Conservation (phyloP, 2,113 vertebrate genomes). For the Grammomys dolichurus region DNA sequence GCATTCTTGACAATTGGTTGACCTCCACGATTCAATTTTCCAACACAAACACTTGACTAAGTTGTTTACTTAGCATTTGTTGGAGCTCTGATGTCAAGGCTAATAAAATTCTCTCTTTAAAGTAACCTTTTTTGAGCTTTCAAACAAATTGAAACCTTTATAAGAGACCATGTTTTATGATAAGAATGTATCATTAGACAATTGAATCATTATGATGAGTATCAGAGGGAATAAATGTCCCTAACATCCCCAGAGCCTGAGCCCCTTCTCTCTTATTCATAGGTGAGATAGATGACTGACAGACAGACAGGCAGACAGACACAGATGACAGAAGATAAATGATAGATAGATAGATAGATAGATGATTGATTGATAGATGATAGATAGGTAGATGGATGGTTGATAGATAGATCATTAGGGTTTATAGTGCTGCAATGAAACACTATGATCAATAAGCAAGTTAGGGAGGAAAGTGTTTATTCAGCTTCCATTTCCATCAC, state of each 20-base stretch:
- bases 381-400: neutral
- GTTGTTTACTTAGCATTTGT: neutral
- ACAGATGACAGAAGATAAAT: neutral
- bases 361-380: neutral
- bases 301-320: neutral
- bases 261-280: neutral
- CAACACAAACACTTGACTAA: neutral
- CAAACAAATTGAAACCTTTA: neutral
- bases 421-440: neutral
- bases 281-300: neutral
- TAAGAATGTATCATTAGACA: neutral
- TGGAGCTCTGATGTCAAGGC: neutral
- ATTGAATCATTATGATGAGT: neutral
- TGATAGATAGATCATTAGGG: too few relatives aligned
- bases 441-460: neutral
- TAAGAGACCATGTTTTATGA: neutral
- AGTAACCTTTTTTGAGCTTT: neutral
- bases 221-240: neutral
- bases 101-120: constrained; percentile 4
- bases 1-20: neutral
- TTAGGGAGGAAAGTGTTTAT: neutral
- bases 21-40: constrained; percentile 16
- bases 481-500: too few relatives aligned
- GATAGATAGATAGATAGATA: neutral
- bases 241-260: neutral